phyloP scores from a whole-genome alignment of 2,888 invertebrate species.

The Helicoverpa assulta region DNA sequence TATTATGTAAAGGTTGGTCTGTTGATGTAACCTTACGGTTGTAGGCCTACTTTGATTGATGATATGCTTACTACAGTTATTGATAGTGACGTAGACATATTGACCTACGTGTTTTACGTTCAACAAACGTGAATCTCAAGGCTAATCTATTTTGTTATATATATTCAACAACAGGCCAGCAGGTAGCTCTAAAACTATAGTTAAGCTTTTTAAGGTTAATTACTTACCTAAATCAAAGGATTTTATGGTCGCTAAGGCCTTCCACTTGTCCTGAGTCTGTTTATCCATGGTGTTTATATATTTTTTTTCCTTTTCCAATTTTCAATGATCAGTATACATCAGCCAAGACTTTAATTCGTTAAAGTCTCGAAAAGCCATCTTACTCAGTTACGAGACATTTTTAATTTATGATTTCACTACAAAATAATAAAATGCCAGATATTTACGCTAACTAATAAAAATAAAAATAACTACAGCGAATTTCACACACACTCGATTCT shows the following conservation, averaged over 20 bases:
- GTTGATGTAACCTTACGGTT: neutral
- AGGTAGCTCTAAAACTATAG: neutral
- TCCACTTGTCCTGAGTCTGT: slow-evolving; percentile 81
- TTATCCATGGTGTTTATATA: slow-evolving; percentile 74
- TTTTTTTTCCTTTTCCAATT: slow-evolving; percentile 13
- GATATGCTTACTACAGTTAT: neutral
- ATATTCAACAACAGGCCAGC: neutral
- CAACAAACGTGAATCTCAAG: slow-evolving; percentile 5
- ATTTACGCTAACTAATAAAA: slow-evolving; percentile 30
- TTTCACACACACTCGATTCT: slow-evolving; percentile 26
- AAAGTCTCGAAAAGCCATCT: slow-evolving; percentile 74
- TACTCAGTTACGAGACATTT: slow-evolving; percentile 62
- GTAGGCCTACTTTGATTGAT: neutral
- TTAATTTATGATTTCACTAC: slow-evolving; percentile 24
- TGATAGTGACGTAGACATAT: neutral
- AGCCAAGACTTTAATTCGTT: slow-evolving; percentile 78
- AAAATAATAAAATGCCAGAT: slow-evolving; percentile 12
- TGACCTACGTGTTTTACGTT: neutral
- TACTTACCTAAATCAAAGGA: slow-evolving; percentile 85
- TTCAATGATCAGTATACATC: slow-evolving; percentile 66
- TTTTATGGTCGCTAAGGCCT: slow-evolving; percentile 83
- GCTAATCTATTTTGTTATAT: slow-evolving; percentile 1
- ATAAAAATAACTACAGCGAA: slow-evolving; percentile 33
- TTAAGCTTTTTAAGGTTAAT: neutral
- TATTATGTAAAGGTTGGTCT: neutral